A percentile compares a stretch with the other conserved stretches of the same genome.
These are phyloP conservation scores for Hirtodrosophila histrioides DNA, from an alignment of 2,888 invertebrate genomes.

Conservation along the genomic window DNA sequence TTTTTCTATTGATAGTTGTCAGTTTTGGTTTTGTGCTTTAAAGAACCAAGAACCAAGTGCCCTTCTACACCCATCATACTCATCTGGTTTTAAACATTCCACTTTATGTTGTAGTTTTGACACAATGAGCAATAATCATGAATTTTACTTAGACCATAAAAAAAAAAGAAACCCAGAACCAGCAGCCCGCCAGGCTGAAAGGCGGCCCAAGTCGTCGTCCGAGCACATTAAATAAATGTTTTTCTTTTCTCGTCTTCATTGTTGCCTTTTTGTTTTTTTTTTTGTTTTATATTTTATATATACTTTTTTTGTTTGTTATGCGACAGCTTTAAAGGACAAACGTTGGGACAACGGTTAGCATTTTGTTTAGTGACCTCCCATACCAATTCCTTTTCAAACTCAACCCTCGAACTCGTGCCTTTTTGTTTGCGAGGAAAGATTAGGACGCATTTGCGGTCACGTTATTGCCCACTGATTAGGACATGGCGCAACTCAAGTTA, in stretches of 20 bases:
- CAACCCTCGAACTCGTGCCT: constrained; percentile 7
- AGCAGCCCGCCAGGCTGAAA: constrained; percentile 13
- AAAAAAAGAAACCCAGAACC: constrained; percentile 22
- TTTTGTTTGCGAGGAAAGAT: constrained; percentile 68
- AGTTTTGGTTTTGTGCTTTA: constrained; percentile 44
- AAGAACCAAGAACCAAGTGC: constrained; percentile 38
- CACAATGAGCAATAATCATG: constrained; percentile 81
- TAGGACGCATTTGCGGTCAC: constrained; percentile 77
- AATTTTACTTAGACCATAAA: constrained; percentile 77
- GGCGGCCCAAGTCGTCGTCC: constrained; percentile 57
- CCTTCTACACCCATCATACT: constrained; percentile 61
- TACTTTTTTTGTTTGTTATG: constrained; percentile 50
- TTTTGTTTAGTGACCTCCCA: constrained; percentile 73
- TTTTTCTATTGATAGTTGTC: constrained; percentile 66
- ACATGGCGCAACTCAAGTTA: constrained; percentile 61
- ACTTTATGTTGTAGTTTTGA: constrained; percentile 79
- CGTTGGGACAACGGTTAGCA: constrained; percentile 58
- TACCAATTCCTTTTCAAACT: constrained; percentile 19
- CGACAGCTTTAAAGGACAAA: constrained; percentile 75
- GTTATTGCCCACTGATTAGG: constrained; percentile 80
- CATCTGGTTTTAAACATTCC: constrained; percentile 79
- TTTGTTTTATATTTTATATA: constrained; percentile 30
- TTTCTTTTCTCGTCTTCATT: constrained; percentile 67
- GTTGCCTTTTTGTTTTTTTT: constrained; percentile 48
- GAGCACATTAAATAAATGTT: constrained; percentile 81